Conservation (phyloP, 2,797 vertebrate species). For the Chelonia mydas region DNA sequence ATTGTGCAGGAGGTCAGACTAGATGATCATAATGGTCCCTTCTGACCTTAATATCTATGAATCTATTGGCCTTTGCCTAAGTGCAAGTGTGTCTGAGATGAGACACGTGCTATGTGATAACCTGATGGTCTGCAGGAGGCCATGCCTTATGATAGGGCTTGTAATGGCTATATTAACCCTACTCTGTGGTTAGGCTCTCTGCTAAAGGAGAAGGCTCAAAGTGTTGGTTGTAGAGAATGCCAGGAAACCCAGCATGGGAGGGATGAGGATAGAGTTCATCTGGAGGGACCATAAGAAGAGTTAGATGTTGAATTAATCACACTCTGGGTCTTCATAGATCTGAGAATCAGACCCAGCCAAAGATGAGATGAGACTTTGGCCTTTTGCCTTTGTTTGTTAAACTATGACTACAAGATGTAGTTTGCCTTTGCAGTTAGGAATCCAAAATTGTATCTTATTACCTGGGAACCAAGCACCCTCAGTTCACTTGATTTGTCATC, state of each 20-base stretch:
- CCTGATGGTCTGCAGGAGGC: not conserved
- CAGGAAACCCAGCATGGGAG: not conserved
- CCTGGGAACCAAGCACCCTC: not conserved
- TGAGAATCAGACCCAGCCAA: not conserved
- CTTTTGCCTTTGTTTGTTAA: conserved; percentile 4
- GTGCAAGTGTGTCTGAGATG: conserved; percentile 7
- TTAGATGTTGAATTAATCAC: not conserved
- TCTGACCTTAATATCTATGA: too few species aligned
- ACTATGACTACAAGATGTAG: not conserved
- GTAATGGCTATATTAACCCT: not conserved
- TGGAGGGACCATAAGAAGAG: not conserved
- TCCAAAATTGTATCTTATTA: not conserved
- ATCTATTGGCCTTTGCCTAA: conserved; percentile 28
- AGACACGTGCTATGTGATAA: not conserved
- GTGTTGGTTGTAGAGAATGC: not conserved
- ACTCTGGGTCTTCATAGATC: not conserved
- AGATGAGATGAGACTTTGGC: not conserved
- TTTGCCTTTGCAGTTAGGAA: conserved; percentile 1
- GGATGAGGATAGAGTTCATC: not conserved
- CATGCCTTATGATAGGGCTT: not conserved
- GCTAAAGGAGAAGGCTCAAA: not conserved
- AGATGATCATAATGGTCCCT: too few species aligned
- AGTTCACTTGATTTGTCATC: not conserved
- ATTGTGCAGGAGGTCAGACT: too few species aligned
- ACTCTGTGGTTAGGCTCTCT: not conserved